Evolutionary conservation across 37 sponge, comb jelly and placozoan genomes (phyloP).

Genomic region (Geodia barretti): DNA sequence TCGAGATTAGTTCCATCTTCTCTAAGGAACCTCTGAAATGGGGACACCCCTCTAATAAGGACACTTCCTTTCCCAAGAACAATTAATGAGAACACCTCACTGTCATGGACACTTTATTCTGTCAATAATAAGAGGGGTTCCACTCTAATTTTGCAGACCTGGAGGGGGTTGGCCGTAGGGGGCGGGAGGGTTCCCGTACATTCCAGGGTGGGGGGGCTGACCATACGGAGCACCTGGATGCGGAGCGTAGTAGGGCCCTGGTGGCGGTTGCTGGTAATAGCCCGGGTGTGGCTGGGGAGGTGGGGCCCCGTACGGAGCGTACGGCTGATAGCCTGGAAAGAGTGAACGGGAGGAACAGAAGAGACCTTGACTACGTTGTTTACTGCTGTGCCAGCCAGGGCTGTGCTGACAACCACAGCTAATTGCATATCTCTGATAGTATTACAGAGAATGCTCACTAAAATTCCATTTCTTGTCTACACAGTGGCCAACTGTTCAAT

Average conservation of each 20-base stretch:
- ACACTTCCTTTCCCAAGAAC: not conserved
- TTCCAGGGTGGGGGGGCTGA: not conserved
- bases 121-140: no score
- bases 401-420: no score
- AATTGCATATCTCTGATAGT: no score
- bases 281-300: slow-evolving; percentile 19
- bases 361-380: not conserved
- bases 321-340: slow-evolving; percentile 18
- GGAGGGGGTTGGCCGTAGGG: slow-evolving; percentile 27
- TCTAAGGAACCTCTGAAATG: no score
- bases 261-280: not conserved
- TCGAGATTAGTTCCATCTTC: no score
- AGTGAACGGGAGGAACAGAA: not conserved
- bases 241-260: not conserved
- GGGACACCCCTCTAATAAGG: not conserved
- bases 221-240: slow-evolving; percentile 29
- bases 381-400: no score
- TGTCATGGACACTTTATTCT: no score
- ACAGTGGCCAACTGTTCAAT: no score
- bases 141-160: no score
- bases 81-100: not conserved
- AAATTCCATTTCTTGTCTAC: no score
- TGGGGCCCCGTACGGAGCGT: slow-evolving; percentile 9
- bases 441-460: no score
- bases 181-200: slow-evolving; percentile 7